Evolutionary conservation across 2,113 vertebrate species (phyloP), one percentile per base, ranked within the genome.

Genomic region (Silurus meridionalis): DNA sequence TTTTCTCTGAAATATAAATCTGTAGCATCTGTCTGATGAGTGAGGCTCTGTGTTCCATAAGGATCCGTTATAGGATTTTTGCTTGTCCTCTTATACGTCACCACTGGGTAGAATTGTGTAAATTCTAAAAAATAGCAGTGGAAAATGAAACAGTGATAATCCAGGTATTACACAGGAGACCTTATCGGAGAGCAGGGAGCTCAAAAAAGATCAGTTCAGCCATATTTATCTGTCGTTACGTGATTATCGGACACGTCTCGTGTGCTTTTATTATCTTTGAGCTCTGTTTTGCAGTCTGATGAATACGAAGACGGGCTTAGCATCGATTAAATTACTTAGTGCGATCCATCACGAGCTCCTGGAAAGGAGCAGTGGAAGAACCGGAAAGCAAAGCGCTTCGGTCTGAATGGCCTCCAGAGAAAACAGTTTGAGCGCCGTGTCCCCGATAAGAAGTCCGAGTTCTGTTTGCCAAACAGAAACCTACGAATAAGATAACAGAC

Each of bases 261-360:
- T 48, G 74, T 57, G 28, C 48, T 79, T 91, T 89, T 90, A 91
- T 90, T 80, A 80, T 84, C 82, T 87, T 88, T 89, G 53, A 87
- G 81, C 79, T 64, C 46, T 77, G 72, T 90, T 84, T 87, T 83
- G 84, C 67, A 88, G 86, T 67, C 85, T 72, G 87, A 87, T 83
- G 74, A 83, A 87, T 75, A 88, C 64, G 69, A 88, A 89, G 87
- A 88, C 64, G 77, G 83, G 67, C 71, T 86, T 86, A 86, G 78
- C 48, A 67, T 90, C 87, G 86, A 88, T 87, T 91, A 87, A 84
- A 83, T 90, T 85, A 91, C 71, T 66, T 60, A 37, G 69, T 57
- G 63, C 50, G 78, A 87, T 90, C 88, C 52, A 87, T 91, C 89
- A 90, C 71, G 81, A 7, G 50, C 67, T 87, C 75, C 80, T 84